Base-by-base conservation (phyloP, 2,113 vertebrate genomes). In the Excalfactoria chinensis region DNA sequence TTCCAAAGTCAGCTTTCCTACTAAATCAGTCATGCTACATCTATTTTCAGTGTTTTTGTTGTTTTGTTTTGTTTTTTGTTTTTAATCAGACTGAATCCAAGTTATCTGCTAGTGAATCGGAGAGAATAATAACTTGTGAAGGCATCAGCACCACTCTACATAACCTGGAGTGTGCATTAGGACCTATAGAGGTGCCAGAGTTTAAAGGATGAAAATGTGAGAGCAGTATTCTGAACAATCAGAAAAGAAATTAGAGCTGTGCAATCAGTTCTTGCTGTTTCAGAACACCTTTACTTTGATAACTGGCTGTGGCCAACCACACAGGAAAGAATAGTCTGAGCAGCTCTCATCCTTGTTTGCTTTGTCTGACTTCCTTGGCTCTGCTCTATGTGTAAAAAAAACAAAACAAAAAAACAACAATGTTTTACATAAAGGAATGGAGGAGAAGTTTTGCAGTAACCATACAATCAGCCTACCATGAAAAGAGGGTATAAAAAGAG, bases 171-270 rank as follows among this genome's bases (percentile, higher is more conserved):
- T 4, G 2, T 68, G 13, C 0, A 0, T 67, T 56, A 28, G 35
- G 43, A 7, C 7, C 78, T 43, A 15, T 2, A 55, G 13, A 62
- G 0, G 2, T 46, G 41, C 25, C 0, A 0, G 5, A 37, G n/a
- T 55, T 11, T 0, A 76, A 34, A 83, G 56, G 37, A 63, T 83
- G 18, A 49, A 89, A 66, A 73, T 41, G 12, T 32, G 46, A 82
- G 19, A 49, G 6, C 26, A 41, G 6, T 21, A 32, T 32, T 59
- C 44, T 40, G 35, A 40, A 16, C 11, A 37, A 23, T 55, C 30
- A 35, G 67, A 90, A 86, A 43, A 85, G 23, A 55, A 67, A 68
- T 26, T 70, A 21, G 28, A 35, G 25, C 5, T 49, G 71, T 90
- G 9, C 26, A 49, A 0, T 41, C 34, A 34, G 4, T 44, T 80